Evolutionary conservation across 2,113 vertebrate genomes (phyloP).

Genomic region (Damaliscus lunatus): DNA sequence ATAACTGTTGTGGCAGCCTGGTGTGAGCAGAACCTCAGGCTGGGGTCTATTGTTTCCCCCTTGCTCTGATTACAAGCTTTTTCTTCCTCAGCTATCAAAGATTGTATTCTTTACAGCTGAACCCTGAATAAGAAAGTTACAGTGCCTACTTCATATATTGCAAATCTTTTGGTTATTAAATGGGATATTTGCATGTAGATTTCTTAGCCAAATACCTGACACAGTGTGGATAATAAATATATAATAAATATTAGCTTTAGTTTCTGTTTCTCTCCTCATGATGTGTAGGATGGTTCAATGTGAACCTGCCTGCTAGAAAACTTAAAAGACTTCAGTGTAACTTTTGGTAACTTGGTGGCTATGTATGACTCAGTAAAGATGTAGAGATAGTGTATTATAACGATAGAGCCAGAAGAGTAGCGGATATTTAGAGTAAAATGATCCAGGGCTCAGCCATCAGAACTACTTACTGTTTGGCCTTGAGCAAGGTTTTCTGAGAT

Average conservation of each 20-base stretch:
- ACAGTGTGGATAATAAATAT: background rate
- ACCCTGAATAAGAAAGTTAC: background rate
- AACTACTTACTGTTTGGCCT: background rate
- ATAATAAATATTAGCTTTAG: background rate
- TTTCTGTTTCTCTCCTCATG: background rate
- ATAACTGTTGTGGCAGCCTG: background rate
- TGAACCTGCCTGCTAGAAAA: background rate
- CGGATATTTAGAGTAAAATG: background rate
- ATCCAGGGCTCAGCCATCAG: background rate
- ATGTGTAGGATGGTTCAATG: background rate
- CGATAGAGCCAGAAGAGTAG: background rate
- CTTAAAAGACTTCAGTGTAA: background rate
- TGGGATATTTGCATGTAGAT: background rate
- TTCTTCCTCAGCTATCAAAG: background rate
- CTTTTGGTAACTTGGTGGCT: background rate
- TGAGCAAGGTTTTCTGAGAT: background rate
- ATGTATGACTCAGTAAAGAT: background rate
- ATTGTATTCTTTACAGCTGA: background rate
- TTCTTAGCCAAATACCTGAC: background rate
- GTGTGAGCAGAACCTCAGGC: background rate
- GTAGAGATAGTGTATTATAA: background rate
- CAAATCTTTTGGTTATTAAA: background rate
- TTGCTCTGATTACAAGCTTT: background rate
- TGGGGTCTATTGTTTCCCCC: background rate
- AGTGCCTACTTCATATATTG: background rate